Percentiles rank a stretch among this genome's conserved stretches.
Evolutionary conservation across 2,797 vertebrate genomes (phyloP).

Genomic region (Liasis olivaceus): DNA sequence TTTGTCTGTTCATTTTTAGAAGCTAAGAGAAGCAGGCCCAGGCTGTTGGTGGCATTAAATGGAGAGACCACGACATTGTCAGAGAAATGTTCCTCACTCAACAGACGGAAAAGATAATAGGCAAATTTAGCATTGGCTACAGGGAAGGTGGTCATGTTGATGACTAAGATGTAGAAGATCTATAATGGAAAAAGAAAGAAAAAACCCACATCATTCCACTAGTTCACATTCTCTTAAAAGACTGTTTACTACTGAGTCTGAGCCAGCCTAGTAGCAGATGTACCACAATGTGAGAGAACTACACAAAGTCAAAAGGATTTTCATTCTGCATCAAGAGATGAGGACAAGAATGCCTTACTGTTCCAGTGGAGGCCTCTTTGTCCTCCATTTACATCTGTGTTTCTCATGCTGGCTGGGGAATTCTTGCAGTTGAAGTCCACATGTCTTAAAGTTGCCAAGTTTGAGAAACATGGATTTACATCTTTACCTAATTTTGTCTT

Average conservation of each 20-base stretch:
- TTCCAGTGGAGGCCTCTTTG: background rate
- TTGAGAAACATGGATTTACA: background rate
- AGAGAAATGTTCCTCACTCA: background rate
- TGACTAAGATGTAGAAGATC: background rate
- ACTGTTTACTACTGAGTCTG: background rate
- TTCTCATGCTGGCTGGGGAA: background rate
- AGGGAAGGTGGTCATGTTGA: background rate
- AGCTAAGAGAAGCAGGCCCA: background rate
- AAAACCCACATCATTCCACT: no score
- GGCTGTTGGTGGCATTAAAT: background rate
- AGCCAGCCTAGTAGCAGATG: background rate
- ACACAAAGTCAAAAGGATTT: background rate
- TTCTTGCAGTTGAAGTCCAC: background rate
- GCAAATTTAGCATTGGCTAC: background rate
- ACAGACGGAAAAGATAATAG: rapidly evolving
- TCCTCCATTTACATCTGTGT: background rate
- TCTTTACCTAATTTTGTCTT: background rate
- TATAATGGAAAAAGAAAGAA: background rate
- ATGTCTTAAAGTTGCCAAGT: background rate
- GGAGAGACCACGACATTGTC: background rate
- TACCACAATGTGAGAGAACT: background rate
- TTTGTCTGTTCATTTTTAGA: background rate
- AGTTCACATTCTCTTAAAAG: background rate
- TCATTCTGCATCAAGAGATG: background rate
- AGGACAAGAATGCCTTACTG: background rate